phyloP scores from a whole-genome alignment of 2,797 vertebrate genomes.

The Peromyscus attwateri region DNA sequence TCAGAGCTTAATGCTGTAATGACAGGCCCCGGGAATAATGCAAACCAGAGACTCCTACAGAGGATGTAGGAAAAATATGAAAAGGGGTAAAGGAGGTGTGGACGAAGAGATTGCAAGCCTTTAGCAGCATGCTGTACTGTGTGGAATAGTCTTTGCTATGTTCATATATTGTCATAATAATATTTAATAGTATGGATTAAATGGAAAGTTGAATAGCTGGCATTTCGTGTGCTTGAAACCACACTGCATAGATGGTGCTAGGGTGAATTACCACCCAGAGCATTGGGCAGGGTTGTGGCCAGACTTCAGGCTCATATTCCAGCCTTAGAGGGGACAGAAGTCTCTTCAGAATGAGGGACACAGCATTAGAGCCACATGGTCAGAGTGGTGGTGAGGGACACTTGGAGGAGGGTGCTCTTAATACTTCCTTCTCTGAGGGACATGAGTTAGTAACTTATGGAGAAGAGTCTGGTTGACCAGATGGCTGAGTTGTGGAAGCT shows the following conservation, averaged over 20 bases:
- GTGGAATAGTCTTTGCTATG: background rate
- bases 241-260: no score
- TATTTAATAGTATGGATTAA: background rate
- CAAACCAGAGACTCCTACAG: background rate
- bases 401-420: background rate
- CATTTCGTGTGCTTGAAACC: no score
- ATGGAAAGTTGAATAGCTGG: background rate
- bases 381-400: background rate
- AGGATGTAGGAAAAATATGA: background rate
- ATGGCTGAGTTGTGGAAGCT: background rate
- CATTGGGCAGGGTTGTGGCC: background rate
- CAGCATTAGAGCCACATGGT: fast-evolving
- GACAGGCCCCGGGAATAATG: background rate
- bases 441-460: background rate
- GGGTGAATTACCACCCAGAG: background rate
- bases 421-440: background rate
- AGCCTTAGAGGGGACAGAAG: background rate
- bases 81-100: background rate
- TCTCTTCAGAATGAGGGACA: background rate
- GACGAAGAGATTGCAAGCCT: background rate
- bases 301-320: background rate
- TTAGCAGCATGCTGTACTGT: background rate
- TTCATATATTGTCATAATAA: background rate
- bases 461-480: background rate
- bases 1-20: background rate